phyloP scores from a whole-genome alignment of 1,140 invertebrate species.

The Drosophila varians region DNA sequence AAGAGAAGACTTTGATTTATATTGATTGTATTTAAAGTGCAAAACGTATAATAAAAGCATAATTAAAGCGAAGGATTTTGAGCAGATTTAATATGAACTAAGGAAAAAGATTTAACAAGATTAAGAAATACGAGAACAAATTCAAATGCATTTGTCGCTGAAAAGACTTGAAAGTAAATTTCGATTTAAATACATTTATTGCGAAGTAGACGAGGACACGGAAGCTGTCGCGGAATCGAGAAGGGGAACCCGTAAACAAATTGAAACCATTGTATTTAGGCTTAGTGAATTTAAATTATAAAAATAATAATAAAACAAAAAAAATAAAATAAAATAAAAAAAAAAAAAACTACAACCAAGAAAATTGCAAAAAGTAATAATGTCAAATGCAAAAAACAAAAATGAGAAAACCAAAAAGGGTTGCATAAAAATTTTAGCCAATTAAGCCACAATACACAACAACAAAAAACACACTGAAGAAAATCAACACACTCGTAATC shows the following conservation, averaged over 20 bases:
- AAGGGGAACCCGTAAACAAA: constrained; percentile 59
- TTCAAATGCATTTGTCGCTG: constrained; percentile 83
- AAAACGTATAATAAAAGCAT: constrained; percentile 70
- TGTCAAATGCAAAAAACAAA: constrained; percentile 37
- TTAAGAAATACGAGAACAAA: constrained; percentile 72
- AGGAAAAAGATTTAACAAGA: constrained; percentile 43
- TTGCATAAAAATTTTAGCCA: constrained; percentile 55
- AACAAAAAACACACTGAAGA: constrained; percentile 8
- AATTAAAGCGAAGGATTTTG: constrained; percentile 76
- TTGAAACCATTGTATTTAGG: constrained; percentile 76
- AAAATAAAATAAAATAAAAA: constrained; percentile 13
- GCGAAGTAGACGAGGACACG: constrained; percentile 29
- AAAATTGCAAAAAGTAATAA: constrained; percentile 41
- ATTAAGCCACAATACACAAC: constrained; percentile 62
- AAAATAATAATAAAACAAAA: constrained; percentile 10
- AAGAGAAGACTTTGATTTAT: constrained; percentile 77
- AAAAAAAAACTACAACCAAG: constrained; percentile 42
- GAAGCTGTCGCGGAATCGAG: constrained; percentile 17
- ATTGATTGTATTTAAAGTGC: constrained; percentile 69
- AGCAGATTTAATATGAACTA: constrained; percentile 72
- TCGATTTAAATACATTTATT: constrained; percentile 76
- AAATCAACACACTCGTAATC: constrained; percentile 53
- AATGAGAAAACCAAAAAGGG: constrained; percentile 25
- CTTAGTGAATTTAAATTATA: constrained; percentile 69
- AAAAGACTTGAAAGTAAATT: constrained; percentile 82